Conservation (phyloP, 2,888 invertebrate species). For the Polyommatus iphigenia region DNA sequence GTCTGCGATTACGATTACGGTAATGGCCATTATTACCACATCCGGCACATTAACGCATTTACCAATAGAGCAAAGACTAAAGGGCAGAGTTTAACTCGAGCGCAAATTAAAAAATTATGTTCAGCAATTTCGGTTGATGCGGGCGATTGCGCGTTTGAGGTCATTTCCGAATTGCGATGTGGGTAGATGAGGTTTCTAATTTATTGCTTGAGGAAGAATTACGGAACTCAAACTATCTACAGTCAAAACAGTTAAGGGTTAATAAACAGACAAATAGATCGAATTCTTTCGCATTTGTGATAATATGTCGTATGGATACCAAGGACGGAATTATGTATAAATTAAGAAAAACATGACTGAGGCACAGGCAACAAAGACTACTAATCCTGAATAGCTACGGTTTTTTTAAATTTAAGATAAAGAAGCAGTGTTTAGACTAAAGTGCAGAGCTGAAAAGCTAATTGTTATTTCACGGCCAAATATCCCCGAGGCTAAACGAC, state of each 20-base stretch:
- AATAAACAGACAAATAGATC: too few species aligned
- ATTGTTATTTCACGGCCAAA: background rate
- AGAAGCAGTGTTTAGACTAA: background rate
- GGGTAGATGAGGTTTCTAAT: constrained; percentile 5
- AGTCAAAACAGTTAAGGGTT: too few species aligned
- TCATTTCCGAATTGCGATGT: constrained; percentile 4
- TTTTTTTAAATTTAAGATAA: too few species aligned
- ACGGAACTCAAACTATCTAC: too few species aligned
- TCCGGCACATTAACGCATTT: constrained; percentile 68
- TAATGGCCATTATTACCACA: constrained; percentile 72
- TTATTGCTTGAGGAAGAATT: background rate
- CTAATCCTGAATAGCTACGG: too few species aligned
- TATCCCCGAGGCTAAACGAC: background rate
- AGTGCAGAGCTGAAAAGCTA: background rate
- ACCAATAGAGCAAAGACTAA: constrained; percentile 50
- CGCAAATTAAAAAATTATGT: constrained; percentile 13
- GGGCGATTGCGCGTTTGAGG: constrained; percentile 10
- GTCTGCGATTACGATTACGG: constrained; percentile 63
- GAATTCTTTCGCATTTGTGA: too few species aligned
- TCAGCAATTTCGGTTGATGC: constrained; percentile 7
- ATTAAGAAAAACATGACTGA: too few species aligned
- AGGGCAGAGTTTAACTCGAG: constrained; percentile 33
- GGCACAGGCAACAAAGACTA: background rate
- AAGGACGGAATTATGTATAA: too few species aligned
- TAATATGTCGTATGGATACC: too few species aligned